phyloP scores from a whole-genome alignment of 2,888 invertebrate species.

The Drosophila pseudotakahashii region DNA sequence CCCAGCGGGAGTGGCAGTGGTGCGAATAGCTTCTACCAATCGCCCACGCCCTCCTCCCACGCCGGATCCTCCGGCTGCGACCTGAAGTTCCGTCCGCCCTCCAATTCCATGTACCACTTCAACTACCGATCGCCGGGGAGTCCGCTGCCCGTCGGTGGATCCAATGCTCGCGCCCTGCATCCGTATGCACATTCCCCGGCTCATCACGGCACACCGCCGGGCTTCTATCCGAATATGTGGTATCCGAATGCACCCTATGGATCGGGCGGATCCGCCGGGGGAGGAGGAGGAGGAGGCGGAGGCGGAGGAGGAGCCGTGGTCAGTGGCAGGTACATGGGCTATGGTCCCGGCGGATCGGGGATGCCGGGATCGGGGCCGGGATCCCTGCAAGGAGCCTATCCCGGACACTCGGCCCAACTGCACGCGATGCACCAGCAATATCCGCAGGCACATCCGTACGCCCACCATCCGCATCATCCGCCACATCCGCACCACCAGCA shows the following conservation, averaged over 20 bases:
- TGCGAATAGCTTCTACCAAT: conserved; percentile 56
- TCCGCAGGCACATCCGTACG: conserved; percentile 48
- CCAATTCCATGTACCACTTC: conserved; percentile 73
- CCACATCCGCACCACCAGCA: conserved; percentile 52
- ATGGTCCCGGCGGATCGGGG: conserved; percentile 18
- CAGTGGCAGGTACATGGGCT: conserved; percentile 39
- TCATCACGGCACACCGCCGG: conserved; percentile 25
- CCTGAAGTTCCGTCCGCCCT: conserved; percentile 73
- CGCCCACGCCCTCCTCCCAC: conserved; percentile 52
- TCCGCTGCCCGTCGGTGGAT: conserved; percentile 9
- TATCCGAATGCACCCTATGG: conserved; percentile 80
- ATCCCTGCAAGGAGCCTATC: conserved; percentile 23
- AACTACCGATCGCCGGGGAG: conserved; percentile 61
- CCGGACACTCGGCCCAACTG: conserved; percentile 26
- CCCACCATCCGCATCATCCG: conserved; percentile 41
- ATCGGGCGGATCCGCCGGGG: conserved; percentile 32
- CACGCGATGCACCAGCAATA: conserved; percentile 44
- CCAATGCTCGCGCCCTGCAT: conserved; percentile 38
- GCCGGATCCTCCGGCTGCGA: no score
- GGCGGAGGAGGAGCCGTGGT: background rate
- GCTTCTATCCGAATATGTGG: conserved; percentile 81
- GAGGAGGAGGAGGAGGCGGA: background rate
- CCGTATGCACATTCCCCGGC: conserved; percentile 65
- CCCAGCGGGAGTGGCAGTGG: conserved; percentile 47
- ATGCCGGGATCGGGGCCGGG: conserved; percentile 23